Conservation (phyloP, 2,797 vertebrate species). For the Botia kubotai region DNA sequence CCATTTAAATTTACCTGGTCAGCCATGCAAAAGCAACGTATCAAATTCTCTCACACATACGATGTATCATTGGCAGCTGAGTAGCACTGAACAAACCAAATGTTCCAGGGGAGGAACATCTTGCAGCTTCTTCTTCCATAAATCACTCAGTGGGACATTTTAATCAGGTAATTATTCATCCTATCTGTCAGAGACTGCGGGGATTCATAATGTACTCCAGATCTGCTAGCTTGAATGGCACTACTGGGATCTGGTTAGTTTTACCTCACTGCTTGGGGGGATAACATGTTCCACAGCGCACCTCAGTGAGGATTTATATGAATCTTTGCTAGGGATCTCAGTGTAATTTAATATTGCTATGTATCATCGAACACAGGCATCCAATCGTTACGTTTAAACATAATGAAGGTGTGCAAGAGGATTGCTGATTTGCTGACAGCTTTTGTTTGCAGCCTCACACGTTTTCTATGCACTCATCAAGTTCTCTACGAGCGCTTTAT, state of each 20-base stretch:
- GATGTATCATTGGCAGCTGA: constrained; percentile 20
- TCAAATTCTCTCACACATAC: constrained; percentile 18
- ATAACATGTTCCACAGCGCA: neutral
- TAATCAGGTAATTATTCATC: constrained; percentile 43
- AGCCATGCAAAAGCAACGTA: constrained; percentile 6
- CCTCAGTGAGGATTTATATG: neutral
- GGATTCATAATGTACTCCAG: constrained; percentile 35
- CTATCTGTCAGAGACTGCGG: constrained; percentile 32
- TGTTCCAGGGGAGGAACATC: constrained; percentile 23
- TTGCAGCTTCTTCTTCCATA: constrained; percentile 41
- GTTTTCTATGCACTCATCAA: neutral
- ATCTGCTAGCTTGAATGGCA: constrained; percentile 38
- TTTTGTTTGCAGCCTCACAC: neutral
- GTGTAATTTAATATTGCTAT: neutral
- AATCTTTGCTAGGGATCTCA: constrained; percentile 3
- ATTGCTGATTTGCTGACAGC: neutral
- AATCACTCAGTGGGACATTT: constrained; percentile 42
- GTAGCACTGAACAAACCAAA: constrained; percentile 10
- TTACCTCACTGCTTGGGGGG: constrained; percentile 25
- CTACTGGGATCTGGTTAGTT: constrained; percentile 39
- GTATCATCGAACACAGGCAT: neutral
- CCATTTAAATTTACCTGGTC: neutral
- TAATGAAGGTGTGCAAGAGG: neutral
- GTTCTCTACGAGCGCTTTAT: neutral
- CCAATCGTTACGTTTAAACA: neutral